Percentiles rank a stretch among this genome's conserved stretches.
These are phyloP conservation scores for Syndactyla subalaris DNA, from an alignment of 2,797 vertebrate genomes.

Conservation along the genomic window DNA sequence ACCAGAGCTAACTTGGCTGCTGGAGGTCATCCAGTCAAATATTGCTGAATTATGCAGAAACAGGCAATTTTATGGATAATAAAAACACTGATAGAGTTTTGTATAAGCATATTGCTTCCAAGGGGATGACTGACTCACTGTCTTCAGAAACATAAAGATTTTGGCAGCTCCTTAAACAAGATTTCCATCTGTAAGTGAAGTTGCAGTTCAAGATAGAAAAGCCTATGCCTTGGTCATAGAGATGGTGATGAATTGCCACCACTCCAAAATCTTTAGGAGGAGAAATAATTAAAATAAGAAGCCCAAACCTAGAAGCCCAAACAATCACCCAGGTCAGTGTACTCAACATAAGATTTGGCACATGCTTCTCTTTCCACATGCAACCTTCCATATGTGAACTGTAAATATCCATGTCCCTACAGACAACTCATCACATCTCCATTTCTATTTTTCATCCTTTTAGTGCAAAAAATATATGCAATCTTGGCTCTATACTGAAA, in stretches of 20 bases:
- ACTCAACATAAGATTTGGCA: background rate
- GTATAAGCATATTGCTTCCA: constrained; percentile 1
- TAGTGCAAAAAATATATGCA: background rate
- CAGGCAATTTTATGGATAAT: background rate
- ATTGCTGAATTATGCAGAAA: constrained; percentile 20
- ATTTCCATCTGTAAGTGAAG: background rate
- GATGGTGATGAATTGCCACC: background rate
- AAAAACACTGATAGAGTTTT: constrained; percentile 20
- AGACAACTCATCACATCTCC: background rate
- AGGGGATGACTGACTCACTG: background rate
- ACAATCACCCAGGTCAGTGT: rapidly evolving
- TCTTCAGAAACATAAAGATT: background rate
- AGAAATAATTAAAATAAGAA: background rate
- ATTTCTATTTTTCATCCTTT: background rate
- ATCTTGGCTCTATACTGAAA: background rate
- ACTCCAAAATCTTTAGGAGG: background rate
- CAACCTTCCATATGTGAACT: background rate
- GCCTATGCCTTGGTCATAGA: background rate
- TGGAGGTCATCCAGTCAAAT: background rate
- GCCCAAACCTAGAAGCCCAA: background rate
- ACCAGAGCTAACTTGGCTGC: background rate
- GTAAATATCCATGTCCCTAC: background rate
- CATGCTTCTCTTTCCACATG: background rate
- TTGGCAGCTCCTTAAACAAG: constrained; percentile 2
- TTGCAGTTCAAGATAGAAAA: background rate